Base-by-base conservation (phyloP, 1,140 invertebrate genomes). In the Amphibalanus amphitrite region DNA sequence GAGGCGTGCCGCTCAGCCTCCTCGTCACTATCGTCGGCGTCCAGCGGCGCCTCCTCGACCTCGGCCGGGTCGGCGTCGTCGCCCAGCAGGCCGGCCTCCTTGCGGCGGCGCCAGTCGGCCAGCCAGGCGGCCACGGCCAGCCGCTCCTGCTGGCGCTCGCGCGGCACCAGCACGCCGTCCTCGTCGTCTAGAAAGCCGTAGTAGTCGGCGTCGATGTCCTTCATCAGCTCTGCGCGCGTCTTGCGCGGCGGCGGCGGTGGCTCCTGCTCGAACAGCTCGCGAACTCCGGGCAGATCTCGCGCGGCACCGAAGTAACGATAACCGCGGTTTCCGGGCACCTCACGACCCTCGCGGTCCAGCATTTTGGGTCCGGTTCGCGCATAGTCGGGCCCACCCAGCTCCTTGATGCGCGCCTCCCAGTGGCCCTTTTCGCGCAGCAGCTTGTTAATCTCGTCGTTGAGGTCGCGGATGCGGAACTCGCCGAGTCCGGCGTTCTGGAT, bases 281-380 rank as follows among this genome's bases (percentile, higher is more conserved):
- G 84, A 15, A 99, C 97, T 67, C 97, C 92, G 28, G 97, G 97
- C 76, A 99, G 83, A 83, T 99, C 96, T 82, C 98, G 97, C 0
- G 97, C 95, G 47, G 97, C 97, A 71, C 97, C 97, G 82, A 99
- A 99, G 82, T 99, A 99, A 82, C 98, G 98, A 79, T 99, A 99
- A 0, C 97, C 97, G 77, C 93, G 86, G 82, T 97, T 97, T 38
- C 97, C 95, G 0, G 95, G 94, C 0, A 98, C 95, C 84, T 99
- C 97, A 78, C 93, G 90, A 0, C 93, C 93, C 82, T 97, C 94
- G 76, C 93, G 89, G 81, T 98, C 95, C 72, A 97, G 85, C 90
- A 97, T 95, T 75, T 90, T 88, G 0, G 95, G 94, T 0, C 94
- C 94, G 76, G 91, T 87, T 77, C 90, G 87, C 40, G 89, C 85